phyloP scores from a whole-genome alignment of 35 echinoderm and acorn worm species.

The Ptychodera flava region DNA sequence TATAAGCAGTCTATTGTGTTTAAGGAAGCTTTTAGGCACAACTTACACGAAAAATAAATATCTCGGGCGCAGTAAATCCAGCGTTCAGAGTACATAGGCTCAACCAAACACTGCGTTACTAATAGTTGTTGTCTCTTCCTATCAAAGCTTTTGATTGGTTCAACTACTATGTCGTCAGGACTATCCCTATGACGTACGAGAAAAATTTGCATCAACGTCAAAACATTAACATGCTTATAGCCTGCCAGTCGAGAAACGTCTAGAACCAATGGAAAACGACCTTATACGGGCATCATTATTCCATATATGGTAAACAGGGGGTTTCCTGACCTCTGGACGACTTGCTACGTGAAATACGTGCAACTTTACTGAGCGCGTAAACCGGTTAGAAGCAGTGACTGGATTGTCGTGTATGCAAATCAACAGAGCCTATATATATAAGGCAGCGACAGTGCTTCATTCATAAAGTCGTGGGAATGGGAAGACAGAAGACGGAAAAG shows the following conservation, averaged over 20 bases:
- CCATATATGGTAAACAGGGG: slow-evolving; percentile 36
- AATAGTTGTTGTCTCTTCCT: too few relatives aligned
- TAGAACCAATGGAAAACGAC: neutral
- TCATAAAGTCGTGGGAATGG: neutral
- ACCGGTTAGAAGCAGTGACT: neutral
- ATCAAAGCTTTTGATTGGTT: too few relatives aligned
- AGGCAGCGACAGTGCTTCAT: neutral
- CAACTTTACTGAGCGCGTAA: neutral
- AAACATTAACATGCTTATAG: neutral
- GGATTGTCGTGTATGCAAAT: neutral
- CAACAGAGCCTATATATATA: neutral
- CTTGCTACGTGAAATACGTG: slow-evolving; percentile 77
- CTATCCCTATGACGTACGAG: too few relatives aligned
- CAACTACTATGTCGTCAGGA: too few relatives aligned
- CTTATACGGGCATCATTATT: neutral
- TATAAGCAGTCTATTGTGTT: too few relatives aligned
- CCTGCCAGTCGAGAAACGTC: neutral
- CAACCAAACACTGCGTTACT: too few relatives aligned
- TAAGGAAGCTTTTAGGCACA: too few relatives aligned
- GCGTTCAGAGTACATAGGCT: too few relatives aligned
- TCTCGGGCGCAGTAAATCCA: too few relatives aligned
- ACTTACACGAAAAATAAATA: too few relatives aligned
- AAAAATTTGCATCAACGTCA: neutral
- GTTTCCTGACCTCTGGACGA: slow-evolving; percentile 55
- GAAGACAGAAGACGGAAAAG: neutral